phyloP scores from a whole-genome alignment of 2,113 vertebrate species.

The Labrus mixtus region DNA sequence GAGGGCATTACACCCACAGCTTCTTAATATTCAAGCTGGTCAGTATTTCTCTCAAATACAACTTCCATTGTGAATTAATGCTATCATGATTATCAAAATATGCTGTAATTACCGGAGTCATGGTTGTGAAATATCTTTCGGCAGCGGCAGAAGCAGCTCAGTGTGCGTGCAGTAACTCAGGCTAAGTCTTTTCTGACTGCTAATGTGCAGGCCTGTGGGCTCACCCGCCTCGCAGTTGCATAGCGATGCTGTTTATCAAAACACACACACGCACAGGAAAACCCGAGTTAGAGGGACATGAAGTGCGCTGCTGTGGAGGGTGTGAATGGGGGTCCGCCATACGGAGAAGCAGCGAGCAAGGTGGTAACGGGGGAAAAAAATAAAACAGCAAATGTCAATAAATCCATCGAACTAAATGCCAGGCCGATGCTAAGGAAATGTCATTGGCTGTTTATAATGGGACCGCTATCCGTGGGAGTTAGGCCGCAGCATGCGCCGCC shows the following conservation, averaged over 20 bases:
- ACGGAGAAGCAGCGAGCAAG: constrained; percentile 22
- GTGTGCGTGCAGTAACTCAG: constrained; percentile 21
- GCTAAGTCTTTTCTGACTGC: constrained; percentile 33
- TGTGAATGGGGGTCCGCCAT: constrained; percentile 44
- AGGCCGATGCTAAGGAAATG: constrained; percentile 74
- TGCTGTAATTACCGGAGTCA: constrained; percentile 50
- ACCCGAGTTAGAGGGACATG: neutral
- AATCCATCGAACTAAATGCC: constrained; percentile 80
- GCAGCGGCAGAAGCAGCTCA: constrained; percentile 7
- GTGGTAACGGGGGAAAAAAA: constrained; percentile 12
- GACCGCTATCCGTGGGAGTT: neutral
- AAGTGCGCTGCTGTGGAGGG: neutral
- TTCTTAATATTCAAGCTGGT: constrained; percentile 57
- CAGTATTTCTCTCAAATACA: constrained; percentile 37
- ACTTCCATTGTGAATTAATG: constrained; percentile 58
- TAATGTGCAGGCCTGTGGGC: constrained; percentile 10
- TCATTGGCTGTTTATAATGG: constrained; percentile 71
- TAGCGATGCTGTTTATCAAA: constrained; percentile 30
- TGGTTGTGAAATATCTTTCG: constrained; percentile 43
- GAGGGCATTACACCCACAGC: constrained; percentile 57
- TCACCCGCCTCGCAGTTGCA: neutral
- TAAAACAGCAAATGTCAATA: constrained; percentile 71
- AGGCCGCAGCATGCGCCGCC: constrained; percentile 15
- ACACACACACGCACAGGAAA: constrained; percentile 30
- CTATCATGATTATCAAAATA: constrained; percentile 54